Conservation (phyloP, 2,113 vertebrate species). For the Regulus satrapa region DNA sequence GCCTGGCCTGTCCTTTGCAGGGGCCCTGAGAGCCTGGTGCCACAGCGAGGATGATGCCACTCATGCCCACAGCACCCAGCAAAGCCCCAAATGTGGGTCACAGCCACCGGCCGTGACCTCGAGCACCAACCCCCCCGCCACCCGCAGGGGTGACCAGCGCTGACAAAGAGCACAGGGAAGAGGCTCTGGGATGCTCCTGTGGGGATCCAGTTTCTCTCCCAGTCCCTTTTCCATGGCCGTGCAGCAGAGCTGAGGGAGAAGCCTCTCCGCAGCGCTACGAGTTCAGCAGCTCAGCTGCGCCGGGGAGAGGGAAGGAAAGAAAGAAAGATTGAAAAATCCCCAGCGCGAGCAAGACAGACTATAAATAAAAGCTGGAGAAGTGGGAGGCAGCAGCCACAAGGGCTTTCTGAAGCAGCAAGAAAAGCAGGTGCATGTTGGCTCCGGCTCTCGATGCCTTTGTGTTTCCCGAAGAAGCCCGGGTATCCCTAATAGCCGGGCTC, state of each 20-base stretch:
- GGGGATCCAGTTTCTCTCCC: background rate
- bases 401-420: conserved; percentile 46
- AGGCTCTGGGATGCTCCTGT: background rate
- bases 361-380: conserved; percentile 66
- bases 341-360: conserved; percentile 35
- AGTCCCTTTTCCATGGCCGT: background rate
- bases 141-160: background rate
- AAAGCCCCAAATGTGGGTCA: background rate
- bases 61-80: fast-evolving
- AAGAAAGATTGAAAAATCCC: background rate
- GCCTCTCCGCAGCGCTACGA: background rate
- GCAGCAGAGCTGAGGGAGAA: background rate
- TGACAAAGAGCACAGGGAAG: fast-evolving
- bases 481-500: background rate
- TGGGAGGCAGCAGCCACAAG: conserved; percentile 57
- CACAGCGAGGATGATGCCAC: fast-evolving
- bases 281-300: conserved; percentile 39
- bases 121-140: fast-evolving
- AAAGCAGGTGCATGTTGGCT: conserved; percentile 33
- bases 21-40: background rate
- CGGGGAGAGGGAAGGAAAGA: background rate
- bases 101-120: background rate
- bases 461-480: background rate
- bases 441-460: background rate
- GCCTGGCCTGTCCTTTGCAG: background rate